These are phyloP conservation scores for Dyspetes luteomarginatus DNA, from an alignment of 2,888 invertebrate species.

Conservation along the genomic window DNA sequence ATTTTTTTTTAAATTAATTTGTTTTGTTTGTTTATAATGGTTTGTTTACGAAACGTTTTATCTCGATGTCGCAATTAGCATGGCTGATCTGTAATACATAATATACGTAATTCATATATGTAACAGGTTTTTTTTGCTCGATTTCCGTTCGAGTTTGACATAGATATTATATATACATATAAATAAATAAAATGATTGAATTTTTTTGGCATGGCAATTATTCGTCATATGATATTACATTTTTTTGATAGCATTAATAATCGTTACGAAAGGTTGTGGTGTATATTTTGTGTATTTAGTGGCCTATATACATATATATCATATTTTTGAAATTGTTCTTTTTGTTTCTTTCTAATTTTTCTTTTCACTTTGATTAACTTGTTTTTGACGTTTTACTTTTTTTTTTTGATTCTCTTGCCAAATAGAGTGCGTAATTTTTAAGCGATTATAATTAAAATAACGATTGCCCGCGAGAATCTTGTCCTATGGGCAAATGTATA, in stretches of 20 bases:
- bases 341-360: slow-evolving; percentile 32
- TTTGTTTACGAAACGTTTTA: slow-evolving; percentile 69
- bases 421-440: slow-evolving; percentile 65
- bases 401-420: slow-evolving; percentile 44
- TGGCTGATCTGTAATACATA: slow-evolving; percentile 80
- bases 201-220: slow-evolving; percentile 80
- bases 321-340: slow-evolving; percentile 51
- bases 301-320: slow-evolving; percentile 71
- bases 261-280: slow-evolving; percentile 71
- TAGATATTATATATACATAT: slow-evolving; percentile 65
- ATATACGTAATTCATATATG: slow-evolving; percentile 67
- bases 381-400: slow-evolving; percentile 26
- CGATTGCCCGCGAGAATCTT: slow-evolving; percentile 49
- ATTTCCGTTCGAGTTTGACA: slow-evolving; percentile 67
- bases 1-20: slow-evolving; percentile 44
- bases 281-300: slow-evolving; percentile 74
- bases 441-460: slow-evolving; percentile 38
- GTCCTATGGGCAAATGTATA: slow-evolving; percentile 10
- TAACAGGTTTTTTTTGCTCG: slow-evolving; percentile 70
- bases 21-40: slow-evolving; percentile 59
- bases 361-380: slow-evolving; percentile 7
- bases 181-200: slow-evolving; percentile 63
- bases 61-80: slow-evolving; percentile 83
- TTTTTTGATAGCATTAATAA: slow-evolving; percentile 48
- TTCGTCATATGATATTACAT: slow-evolving; percentile 55